phyloP scores from a whole-genome alignment of 2,888 invertebrate genomes.

The Noctua fimbriata region DNA sequence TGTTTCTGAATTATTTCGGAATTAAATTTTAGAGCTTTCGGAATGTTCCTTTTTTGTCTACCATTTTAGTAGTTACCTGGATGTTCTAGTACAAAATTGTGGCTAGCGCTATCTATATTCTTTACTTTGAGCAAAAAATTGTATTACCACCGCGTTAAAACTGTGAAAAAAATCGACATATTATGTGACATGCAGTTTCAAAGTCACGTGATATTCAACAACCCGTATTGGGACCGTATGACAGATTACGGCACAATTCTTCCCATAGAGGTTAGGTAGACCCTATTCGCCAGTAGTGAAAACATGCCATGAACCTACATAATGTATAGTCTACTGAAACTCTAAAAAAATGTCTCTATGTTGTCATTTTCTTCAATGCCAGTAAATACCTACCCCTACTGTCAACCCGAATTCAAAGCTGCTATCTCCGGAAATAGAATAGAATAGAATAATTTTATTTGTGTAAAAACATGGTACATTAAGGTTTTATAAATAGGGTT shows the following conservation, averaged over 20 bases:
- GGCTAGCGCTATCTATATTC: background rate
- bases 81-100: background rate
- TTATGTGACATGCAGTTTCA: background rate
- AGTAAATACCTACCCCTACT: background rate
- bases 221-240: background rate
- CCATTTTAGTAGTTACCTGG: background rate
- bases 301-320: background rate
- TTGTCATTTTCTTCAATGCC: background rate
- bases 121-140: background rate
- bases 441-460: too few species aligned
- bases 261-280: background rate
- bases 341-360: background rate
- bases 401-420: background rate
- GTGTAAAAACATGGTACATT: too few species aligned
- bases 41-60: background rate
- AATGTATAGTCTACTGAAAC: background rate
- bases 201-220: background rate
- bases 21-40: conserved; percentile 26
- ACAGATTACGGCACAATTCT: background rate
- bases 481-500: too few species aligned
- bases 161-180: background rate
- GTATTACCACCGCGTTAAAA: background rate
- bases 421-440: background rate
- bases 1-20: conserved; percentile 35
- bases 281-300: too few species aligned